Percentiles rank a stretch among this genome's conserved stretches.
Conservation (phyloP, 1,140 invertebrate genomes). For the Neodiprion pinetum region DNA sequence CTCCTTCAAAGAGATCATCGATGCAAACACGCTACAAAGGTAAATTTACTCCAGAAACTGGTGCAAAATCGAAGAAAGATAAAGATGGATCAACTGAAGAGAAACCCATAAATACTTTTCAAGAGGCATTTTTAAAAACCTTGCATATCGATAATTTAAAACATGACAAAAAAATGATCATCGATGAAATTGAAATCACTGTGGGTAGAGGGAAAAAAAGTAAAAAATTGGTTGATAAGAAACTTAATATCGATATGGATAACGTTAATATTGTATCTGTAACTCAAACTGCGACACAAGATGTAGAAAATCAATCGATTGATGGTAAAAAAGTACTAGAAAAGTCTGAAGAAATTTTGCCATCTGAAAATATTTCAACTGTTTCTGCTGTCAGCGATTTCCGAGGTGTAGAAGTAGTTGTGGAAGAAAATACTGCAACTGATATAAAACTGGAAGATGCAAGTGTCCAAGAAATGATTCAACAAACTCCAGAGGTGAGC, state of each 20-base stretch:
- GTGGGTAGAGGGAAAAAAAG: constrained; percentile 25
- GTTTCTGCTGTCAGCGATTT: constrained; percentile 34
- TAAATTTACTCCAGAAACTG: constrained; percentile 37
- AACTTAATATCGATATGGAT: constrained; percentile 23
- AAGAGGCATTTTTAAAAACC: constrained; percentile 49
- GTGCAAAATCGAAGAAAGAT: constrained; percentile 36
- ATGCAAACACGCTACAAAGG: constrained; percentile 40
- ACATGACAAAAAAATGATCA: constrained; percentile 27
- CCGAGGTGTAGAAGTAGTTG: constrained; percentile 36
- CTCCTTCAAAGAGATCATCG: constrained; percentile 9
- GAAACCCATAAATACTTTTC: constrained; percentile 43
- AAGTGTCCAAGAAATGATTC: background rate
- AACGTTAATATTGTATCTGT: constrained; percentile 16
- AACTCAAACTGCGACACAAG: background rate
- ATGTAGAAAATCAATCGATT: constrained; percentile 3
- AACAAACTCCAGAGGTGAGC: background rate
- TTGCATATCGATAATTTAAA: constrained; percentile 38
- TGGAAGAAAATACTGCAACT: constrained; percentile 33
- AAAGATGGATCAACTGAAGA: constrained; percentile 34
- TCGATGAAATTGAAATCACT: constrained; percentile 22
- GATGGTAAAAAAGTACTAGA: constrained; percentile 9
- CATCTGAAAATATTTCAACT: constrained; percentile 12
- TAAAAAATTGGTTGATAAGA: constrained; percentile 25
- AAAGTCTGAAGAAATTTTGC: constrained; percentile 12
- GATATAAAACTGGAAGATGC: constrained; percentile 30